A percentile compares a stretch with the other conserved stretches of the same genome.
Evolutionary conservation across 2,888 invertebrate genomes (phyloP).

Genomic region (Cosmorhoe ocellata): DNA sequence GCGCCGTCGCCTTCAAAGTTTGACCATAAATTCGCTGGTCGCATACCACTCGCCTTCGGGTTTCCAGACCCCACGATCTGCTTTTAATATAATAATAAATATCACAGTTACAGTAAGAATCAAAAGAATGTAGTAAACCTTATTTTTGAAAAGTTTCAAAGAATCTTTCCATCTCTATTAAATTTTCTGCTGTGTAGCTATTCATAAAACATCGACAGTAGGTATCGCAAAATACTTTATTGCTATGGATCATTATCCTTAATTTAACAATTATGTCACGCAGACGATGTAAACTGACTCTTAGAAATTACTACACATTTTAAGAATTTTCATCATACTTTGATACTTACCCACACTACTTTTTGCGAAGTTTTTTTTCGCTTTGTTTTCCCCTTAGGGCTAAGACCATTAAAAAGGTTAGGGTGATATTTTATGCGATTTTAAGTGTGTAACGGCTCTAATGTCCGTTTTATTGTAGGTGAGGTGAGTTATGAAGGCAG

Average conservation of each 20-base stretch:
- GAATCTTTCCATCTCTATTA: no score
- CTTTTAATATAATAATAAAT: constrained; percentile 81
- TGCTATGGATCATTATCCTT: no score
- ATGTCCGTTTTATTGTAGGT: constrained; percentile 65
- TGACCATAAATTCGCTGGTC: constrained; percentile 82
- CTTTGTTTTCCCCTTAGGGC: constrained; percentile 71
- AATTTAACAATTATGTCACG: no score
- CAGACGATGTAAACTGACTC: no score
- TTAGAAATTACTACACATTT: constrained; percentile 14
- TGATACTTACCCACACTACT: constrained; percentile 58
- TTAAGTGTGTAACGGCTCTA: constrained; percentile 77
- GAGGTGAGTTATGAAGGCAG: constrained; percentile 55
- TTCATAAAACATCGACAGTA: no score
- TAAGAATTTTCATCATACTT: background rate
- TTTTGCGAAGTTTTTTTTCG: constrained; percentile 66
- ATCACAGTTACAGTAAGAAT: constrained; percentile 46
- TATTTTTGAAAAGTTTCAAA: no score
- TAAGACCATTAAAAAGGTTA: constrained; percentile 77
- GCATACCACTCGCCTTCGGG: constrained; percentile 68
- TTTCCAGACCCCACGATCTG: constrained; percentile 65
- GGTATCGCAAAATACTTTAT: no score
- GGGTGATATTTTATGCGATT: constrained; percentile 80
- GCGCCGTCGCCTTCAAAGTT: constrained; percentile 82
- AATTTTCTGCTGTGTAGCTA: no score
- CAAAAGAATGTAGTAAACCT: constrained; percentile 31